Conservation (phyloP, 2,888 invertebrate species). For the Erebia palarica region DNA sequence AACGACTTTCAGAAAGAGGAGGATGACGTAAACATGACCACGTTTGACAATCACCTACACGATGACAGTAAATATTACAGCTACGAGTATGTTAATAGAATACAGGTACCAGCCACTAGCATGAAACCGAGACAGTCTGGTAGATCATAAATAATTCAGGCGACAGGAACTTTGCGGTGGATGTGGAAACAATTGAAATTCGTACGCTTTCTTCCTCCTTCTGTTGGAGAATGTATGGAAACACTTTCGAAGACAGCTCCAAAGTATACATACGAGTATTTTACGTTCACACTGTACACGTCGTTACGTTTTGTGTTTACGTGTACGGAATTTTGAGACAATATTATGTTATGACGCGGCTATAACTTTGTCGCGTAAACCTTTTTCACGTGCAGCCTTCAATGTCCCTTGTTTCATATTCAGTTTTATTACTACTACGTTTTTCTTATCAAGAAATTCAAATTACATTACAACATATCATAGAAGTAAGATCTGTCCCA, state of each 20-base stretch:
- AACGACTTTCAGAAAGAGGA: no score
- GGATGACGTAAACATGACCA: no score
- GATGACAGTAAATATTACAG: no score
- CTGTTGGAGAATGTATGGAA: not conserved
- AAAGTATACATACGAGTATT: not conserved
- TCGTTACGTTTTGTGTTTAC: conserved; percentile 2
- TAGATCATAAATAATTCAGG: conserved; percentile 52
- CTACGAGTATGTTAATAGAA: no score
- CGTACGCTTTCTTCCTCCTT: conserved; percentile 17
- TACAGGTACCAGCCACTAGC: not conserved
- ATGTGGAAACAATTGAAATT: conserved; percentile 47
- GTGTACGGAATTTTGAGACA: not conserved
- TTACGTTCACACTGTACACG: not conserved
- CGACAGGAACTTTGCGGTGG: conserved; percentile 39
- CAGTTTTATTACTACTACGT: no score
- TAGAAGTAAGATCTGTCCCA: no score
- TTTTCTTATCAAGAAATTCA: no score
- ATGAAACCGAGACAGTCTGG: not conserved
- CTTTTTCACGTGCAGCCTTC: no score
- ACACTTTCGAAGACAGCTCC: not conserved
- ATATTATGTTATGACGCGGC: not conserved
- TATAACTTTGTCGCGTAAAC: no score
- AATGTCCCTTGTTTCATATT: no score
- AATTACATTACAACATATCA: no score
- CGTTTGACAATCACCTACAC: no score